Base-by-base conservation (phyloP, 1,140 invertebrate genomes). In the Heliothis subflexa region DNA sequence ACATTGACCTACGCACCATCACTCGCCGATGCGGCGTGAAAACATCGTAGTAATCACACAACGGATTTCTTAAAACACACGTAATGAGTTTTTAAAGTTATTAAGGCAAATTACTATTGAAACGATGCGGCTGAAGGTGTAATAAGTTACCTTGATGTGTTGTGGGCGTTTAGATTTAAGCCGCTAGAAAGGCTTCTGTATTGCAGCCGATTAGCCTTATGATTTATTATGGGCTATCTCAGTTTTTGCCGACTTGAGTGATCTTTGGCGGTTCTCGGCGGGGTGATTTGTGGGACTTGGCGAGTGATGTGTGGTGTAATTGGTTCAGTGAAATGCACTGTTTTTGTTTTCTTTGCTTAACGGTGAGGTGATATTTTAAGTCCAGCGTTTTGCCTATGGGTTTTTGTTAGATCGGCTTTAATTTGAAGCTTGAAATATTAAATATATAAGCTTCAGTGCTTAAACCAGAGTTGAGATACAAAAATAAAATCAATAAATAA, bases 41-140 rank as follows among this genome's bases (percentile, higher is more conserved):
- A 78, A 78, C 40, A 13, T 49, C 45, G 0, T 5, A 72, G 10
- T 54, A 62, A 71, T 52, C 25, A 55, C 40, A 72, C 68, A 73
- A 82, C 70, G 18, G 76, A 86, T 81, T 86, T 78, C 55, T 72
- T 78, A 72, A 78, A 72, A 78, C 77, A 62, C 82, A 78, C 74
- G 61, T 86, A 89, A 89, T 88, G 85, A 89, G 86, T 88, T 92
- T 89, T 89, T 83, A 86, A 85, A 85, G 90, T 90, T 91, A 92
- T 93, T 91, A 92, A 88, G 78, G 87, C 84, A 92, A 91, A 93
- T 92, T 91, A 89, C 87, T 81, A 78, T 79, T 55, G 83, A 77
- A 83, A 81, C 80, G 79, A 80, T 68, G 64, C 55, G 79, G 83
- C 85, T 83, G 83, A 86, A 78, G 78, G 78, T 75, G 78, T 87